phyloP scores from a whole-genome alignment of 2,113 vertebrate genomes.

The Caranx melampygus region DNA sequence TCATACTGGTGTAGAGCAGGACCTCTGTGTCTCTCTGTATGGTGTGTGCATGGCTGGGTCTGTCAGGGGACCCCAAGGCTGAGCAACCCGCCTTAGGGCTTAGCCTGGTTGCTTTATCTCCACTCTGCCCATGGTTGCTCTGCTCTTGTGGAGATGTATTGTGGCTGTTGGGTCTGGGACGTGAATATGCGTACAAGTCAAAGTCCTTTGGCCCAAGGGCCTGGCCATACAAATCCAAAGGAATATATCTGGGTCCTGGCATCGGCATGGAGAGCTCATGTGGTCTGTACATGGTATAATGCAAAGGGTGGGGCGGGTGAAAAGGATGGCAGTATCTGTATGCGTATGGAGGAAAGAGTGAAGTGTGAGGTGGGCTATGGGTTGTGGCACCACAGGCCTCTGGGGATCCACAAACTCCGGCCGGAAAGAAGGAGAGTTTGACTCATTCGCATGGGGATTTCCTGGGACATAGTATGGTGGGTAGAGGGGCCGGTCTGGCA shows the following conservation, averaged over 20 bases:
- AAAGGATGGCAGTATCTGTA: constrained; percentile 88
- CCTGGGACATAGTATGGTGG: constrained; percentile 86
- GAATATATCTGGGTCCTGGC: constrained; percentile 68
- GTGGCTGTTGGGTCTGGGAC: constrained; percentile 73
- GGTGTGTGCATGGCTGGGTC: constrained; percentile 89
- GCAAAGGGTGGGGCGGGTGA: constrained; percentile 82
- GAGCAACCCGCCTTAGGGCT: constrained; percentile 92
- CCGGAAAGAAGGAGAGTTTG: constrained; percentile 70
- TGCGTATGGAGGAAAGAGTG: constrained; percentile 83
- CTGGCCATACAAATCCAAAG: constrained; percentile 80
- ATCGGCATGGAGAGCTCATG: constrained; percentile 74
- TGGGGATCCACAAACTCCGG: constrained; percentile 86
- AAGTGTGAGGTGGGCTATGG: constrained; percentile 79
- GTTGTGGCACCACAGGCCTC: constrained; percentile 87
- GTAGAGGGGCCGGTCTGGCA: constrained; percentile 85
- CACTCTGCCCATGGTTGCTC: constrained; percentile 63
- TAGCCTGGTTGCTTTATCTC: constrained; percentile 86
- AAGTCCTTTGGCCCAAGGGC: constrained; percentile 79
- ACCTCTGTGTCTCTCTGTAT: constrained; percentile 84
- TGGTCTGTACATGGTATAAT: constrained; percentile 88
- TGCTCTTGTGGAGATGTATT: constrained; percentile 73
- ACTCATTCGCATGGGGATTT: constrained; percentile 71
- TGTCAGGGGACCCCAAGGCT: constrained; percentile 92
- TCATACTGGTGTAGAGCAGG: constrained; percentile 31
- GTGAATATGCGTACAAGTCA: constrained; percentile 80